phyloP scores from a whole-genome alignment of 1,140 invertebrate species.

The Akabosia matsudoensis region DNA sequence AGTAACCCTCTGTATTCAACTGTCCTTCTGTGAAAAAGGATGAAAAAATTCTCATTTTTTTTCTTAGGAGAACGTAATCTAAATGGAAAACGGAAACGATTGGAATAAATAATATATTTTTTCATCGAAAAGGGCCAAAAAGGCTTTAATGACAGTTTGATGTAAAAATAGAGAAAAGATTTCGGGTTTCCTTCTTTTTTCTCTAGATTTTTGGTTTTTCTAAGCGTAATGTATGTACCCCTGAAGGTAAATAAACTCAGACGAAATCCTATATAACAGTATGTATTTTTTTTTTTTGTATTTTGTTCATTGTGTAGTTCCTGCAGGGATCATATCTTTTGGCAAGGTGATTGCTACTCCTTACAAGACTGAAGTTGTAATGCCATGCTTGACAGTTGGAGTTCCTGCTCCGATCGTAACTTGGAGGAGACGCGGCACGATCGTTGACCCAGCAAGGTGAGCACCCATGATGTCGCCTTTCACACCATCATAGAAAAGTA shows the following conservation, averaged over 20 bases:
- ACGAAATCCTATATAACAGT: neutral
- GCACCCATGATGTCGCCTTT: neutral
- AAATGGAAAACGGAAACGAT: conserved; percentile 8
- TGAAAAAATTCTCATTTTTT: neutral
- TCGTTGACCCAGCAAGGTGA: conserved; percentile 46
- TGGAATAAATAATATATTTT: conserved; percentile 22
- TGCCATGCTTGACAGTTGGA: conserved; percentile 62
- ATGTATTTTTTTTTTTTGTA: neutral
- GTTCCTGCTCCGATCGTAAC: conserved; percentile 51
- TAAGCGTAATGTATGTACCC: neutral
- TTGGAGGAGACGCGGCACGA: conserved; percentile 60
- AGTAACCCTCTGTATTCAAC: too few relatives aligned
- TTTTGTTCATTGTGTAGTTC: conserved; percentile 53
- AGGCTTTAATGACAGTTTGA: conserved; percentile 18
- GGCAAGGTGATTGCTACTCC: conserved; percentile 56
- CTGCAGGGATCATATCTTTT: conserved; percentile 62
- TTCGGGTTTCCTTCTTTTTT: neutral
- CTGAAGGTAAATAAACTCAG: too few relatives aligned
- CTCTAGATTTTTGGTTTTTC: neutral
- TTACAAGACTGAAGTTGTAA: conserved; percentile 58
- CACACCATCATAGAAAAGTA: neutral
- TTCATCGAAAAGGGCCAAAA: neutral
- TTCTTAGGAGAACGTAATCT: neutral
- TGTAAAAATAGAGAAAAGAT: neutral
- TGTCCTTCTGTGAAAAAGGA: neutral